Evolutionary conservation across 2,113 vertebrate genomes (phyloP).

Genomic region (Struthidea cinerea): DNA sequence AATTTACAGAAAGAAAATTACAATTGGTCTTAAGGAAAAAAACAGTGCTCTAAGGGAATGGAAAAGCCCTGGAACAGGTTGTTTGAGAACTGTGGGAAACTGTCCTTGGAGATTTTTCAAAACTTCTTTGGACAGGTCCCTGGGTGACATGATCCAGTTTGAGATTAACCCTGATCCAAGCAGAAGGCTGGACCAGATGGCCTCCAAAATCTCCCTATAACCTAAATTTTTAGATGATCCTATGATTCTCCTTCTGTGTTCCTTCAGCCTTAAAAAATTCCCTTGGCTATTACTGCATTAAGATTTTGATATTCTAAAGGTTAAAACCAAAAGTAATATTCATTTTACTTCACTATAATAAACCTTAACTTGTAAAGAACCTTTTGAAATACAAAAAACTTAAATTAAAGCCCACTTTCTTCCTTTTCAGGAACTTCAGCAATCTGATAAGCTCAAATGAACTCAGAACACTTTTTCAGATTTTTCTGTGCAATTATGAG

Average conservation of each 20-base stretch:
- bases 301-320: neutral
- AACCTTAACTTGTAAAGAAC: neutral
- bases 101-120: conserved; percentile 54
- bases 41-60: neutral
- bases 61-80: conserved; percentile 5
- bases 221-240: conserved; percentile 30
- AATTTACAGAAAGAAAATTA: neutral
- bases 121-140: conserved; percentile 11
- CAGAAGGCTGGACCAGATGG: conserved; percentile 44
- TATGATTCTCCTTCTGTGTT: neutral
- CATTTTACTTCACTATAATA: neutral
- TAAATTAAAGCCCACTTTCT: neutral
- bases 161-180: conserved; percentile 39
- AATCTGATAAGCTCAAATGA: neutral
- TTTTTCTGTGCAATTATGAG: neutral
- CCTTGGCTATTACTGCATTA: neutral
- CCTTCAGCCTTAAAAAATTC: conserved; percentile 6
- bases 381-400: neutral
- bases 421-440: neutral
- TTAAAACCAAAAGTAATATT: neutral
- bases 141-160: conserved; percentile 17
- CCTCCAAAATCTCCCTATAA: conserved; percentile 22
- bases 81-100: neutral
- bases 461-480: neutral
- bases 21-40: neutral